phyloP scores from a whole-genome alignment of 2,113 vertebrate genomes.

The Meleagris gallopavo region DNA sequence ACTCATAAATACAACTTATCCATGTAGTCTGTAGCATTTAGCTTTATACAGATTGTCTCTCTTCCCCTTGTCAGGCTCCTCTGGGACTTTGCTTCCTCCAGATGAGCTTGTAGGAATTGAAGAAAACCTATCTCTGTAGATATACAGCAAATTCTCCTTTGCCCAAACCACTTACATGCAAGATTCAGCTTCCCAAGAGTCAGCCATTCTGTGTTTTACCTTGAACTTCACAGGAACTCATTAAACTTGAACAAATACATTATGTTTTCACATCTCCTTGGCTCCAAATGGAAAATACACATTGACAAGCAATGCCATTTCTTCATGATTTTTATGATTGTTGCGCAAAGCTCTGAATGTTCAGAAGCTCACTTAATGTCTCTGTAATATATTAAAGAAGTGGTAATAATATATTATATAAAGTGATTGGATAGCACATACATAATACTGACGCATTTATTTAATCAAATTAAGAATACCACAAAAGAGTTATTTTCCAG shows the following conservation, averaged over 20 bases:
- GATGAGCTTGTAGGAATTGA: neutral
- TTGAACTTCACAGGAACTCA: neutral
- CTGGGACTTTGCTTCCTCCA: neutral
- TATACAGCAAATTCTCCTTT: neutral
- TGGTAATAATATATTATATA: neutral
- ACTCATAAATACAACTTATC: neutral
- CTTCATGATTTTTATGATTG: neutral
- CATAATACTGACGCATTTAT: conserved; percentile 44
- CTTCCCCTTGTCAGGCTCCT: neutral
- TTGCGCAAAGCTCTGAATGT: neutral
- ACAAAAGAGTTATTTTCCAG: conserved; percentile 32
- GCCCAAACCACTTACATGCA: neutral
- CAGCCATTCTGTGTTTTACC: neutral
- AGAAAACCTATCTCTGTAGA: neutral
- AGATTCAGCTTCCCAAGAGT: neutral
- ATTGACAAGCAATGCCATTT: neutral
- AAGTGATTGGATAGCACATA: conserved; percentile 17
- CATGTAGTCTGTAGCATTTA: neutral
- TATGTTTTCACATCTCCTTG: neutral
- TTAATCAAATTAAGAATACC: conserved; percentile 46
- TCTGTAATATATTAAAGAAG: neutral
- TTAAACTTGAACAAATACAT: conserved; percentile 22
- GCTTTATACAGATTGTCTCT: neutral
- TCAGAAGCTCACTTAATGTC: conserved; percentile 24
- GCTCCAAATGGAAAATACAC: neutral